These are phyloP conservation scores for Musca vetustissima DNA, from an alignment of 1,140 invertebrate genomes.

Conservation along the genomic window DNA sequence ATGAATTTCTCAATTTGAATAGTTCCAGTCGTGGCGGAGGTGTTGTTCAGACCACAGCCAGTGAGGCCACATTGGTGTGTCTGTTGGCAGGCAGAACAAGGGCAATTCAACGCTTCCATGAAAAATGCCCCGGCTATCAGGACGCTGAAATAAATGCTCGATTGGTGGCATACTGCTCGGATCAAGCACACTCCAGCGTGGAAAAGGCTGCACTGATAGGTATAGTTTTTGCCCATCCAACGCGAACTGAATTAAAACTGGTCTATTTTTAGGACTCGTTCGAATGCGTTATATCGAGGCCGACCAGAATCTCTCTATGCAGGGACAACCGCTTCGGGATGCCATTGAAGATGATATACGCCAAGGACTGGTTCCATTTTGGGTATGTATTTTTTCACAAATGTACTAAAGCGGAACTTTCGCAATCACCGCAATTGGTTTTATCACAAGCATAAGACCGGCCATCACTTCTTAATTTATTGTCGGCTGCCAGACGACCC, in stretches of 20 bases:
- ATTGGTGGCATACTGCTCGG: constrained; percentile 93
- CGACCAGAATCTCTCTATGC: constrained; percentile 79
- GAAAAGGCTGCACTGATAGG: constrained; percentile 92
- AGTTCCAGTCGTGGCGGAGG: constrained; percentile 80
- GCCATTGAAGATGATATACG: constrained; percentile 81
- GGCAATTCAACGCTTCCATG: constrained; percentile 70
- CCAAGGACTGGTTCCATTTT: constrained; percentile 91
- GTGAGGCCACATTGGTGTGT: constrained; percentile 88
- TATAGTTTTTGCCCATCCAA: constrained; percentile 31
- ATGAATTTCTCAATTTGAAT: constrained; percentile 79
- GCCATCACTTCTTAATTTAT: too few relatives aligned
- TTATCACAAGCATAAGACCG: too few relatives aligned
- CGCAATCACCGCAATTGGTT: too few relatives aligned
- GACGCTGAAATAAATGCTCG: constrained; percentile 88
- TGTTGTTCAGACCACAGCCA: constrained; percentile 90
- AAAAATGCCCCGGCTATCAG: constrained; percentile 70
- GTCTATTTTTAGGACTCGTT: constrained; percentile 69
- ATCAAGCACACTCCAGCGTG: constrained; percentile 94
- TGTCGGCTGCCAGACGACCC: too few relatives aligned
- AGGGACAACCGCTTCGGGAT: constrained; percentile 76
- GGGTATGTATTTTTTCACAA: constrained; percentile 67
- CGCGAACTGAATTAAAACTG: not conserved
- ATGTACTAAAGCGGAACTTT: too few relatives aligned
- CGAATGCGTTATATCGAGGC: constrained; percentile 90
- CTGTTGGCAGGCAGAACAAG: constrained; percentile 87